Base-by-base conservation (phyloP, 2,888 invertebrate genomes). In the Acleris literana region DNA sequence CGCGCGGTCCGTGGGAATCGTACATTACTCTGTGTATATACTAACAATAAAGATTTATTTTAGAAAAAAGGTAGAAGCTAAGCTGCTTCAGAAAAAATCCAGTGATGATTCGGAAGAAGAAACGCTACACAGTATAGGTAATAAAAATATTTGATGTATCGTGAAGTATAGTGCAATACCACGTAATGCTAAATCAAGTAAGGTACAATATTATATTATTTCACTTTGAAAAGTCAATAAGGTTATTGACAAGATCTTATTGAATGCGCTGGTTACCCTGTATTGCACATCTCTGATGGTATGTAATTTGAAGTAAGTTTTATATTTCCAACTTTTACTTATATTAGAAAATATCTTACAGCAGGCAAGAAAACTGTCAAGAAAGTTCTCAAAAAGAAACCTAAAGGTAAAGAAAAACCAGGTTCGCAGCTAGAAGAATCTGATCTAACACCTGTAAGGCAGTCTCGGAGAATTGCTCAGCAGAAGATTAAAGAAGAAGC, bases 401-500 rank as follows among this genome's bases (percentile, higher is more conserved):
- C 72, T n/a, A 82, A 78, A 65, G 71, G 72, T 63, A 80, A 79
- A 71, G 70, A 80, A 9, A 82, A 81, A 55, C 72, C 75, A 0
- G 72, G 70, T 0, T 71, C 72, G 9, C 70, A 70, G 0, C 77
- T 76, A 0, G 81, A 86, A 0, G 88, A 91, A 1, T 83, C 84
- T 0, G 92, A 88, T 55, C 77, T 86, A 20, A 83, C 93, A 17
- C 94, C 94, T 0, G 95, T 97, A 5, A 89, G 98, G 7, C 96
- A 97, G 78, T 97, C 97, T 2, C 93, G 97, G 1, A 93, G 98
- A 68, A 97, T 98, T 74, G 98, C 97, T 0, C 97, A 97, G 84
- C 93, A 97, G 77, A 97, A 97, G 84, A 97, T 97, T 67, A 96
- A 95, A 72, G 97, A 97, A 79, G 97, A 97, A 81, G 96, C 96